These are phyloP conservation scores for Mystacornis crossleyi DNA, from an alignment of 2,113 vertebrate species.

Conservation along the genomic window DNA sequence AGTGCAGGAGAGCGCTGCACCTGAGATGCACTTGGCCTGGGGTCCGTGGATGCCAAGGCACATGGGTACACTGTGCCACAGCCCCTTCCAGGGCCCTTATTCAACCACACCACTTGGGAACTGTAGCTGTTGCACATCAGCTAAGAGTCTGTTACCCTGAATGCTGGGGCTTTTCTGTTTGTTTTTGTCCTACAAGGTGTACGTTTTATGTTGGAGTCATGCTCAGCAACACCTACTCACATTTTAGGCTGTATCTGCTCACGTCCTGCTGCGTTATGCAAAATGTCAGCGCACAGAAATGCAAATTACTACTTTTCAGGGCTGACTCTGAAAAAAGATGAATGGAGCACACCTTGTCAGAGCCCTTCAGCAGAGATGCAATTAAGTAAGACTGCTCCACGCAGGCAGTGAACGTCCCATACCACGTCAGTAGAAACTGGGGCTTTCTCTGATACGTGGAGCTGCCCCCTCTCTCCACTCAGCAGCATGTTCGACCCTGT, in stretches of 20 bases:
- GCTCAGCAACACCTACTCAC: neutral
- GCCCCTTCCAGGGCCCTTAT: accelerated
- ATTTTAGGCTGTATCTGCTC: neutral
- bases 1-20: neutral
- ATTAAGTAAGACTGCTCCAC: neutral
- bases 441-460: neutral
- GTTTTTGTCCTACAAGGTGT: neutral
- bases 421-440: accelerated
- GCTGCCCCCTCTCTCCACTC: neutral
- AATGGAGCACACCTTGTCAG: neutral
- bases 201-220: neutral
- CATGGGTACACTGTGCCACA: accelerated
- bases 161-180: neutral
- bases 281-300: neutral
- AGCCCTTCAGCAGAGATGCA: neutral
- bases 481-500: neutral
- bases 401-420: accelerated
- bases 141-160: neutral
- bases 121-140: neutral
- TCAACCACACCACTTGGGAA: neutral
- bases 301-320: neutral
- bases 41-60: accelerated
- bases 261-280: neutral
- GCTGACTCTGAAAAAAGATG: neutral
- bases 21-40: neutral